Percentiles rank a stretch among this genome's conserved stretches.
Evolutionary conservation across 2,113 vertebrate genomes (phyloP).

Genomic region (Typhlomys cinereus): DNA sequence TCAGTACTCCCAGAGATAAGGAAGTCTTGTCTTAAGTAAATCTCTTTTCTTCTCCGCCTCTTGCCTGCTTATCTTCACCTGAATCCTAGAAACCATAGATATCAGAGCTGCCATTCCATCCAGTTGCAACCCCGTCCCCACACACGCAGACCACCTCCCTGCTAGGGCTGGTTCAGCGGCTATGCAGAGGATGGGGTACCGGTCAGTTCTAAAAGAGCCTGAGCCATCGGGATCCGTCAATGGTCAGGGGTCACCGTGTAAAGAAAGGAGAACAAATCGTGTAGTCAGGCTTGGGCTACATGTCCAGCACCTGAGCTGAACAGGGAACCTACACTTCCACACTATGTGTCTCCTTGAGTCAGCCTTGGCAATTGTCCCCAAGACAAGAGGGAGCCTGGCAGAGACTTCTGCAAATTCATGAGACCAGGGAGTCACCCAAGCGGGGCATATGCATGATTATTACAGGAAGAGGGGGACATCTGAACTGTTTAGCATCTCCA

Average conservation of each 20-base stretch:
- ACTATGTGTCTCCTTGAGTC: not conserved
- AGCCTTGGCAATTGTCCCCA: conserved; percentile 34
- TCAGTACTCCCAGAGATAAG: not conserved
- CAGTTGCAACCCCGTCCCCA: fast-evolving
- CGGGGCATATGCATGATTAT: conserved; percentile 72
- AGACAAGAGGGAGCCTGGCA: conserved; percentile 51
- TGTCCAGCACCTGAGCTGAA: no score
- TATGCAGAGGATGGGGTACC: not conserved
- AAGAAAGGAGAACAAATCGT: no score
- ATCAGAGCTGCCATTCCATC: not conserved
- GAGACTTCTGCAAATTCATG: conserved; percentile 71
- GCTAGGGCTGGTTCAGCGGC: not conserved
- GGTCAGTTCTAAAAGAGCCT: fast-evolving
- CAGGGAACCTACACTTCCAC: not conserved
- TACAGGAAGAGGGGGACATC: conserved; percentile 67
- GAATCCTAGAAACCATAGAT: not conserved
- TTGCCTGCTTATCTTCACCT: not conserved
- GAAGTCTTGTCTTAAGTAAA: no score
- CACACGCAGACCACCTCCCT: fast-evolving
- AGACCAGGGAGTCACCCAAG: conserved; percentile 15
- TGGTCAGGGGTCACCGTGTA: not conserved
- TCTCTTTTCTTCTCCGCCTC: not conserved
- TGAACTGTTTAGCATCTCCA: conserved; percentile 52
- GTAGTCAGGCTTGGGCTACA: not conserved
- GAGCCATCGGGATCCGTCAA: fast-evolving